Conservation (phyloP, 1,140 invertebrate genomes). For the Phocides pigmalion region DNA sequence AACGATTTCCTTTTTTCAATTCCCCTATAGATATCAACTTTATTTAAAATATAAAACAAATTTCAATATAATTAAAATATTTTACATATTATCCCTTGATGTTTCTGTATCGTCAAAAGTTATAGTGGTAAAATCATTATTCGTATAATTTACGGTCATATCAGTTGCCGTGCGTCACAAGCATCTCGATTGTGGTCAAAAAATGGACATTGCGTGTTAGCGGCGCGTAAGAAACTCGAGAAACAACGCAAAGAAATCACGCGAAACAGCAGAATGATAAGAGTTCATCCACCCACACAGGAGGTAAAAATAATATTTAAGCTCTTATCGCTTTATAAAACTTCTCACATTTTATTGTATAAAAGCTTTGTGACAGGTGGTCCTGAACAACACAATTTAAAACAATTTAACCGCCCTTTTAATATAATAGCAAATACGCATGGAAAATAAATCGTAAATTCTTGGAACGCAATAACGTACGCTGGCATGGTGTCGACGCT, state of each 20-base stretch:
- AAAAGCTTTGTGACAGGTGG: neutral
- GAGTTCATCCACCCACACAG: constrained; percentile 19
- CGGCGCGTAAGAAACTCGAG: constrained; percentile 10
- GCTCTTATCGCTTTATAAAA: neutral
- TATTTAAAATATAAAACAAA: too few relatives aligned
- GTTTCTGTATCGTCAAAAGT: too few relatives aligned
- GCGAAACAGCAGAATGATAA: constrained; percentile 26
- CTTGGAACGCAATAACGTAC: too few relatives aligned
- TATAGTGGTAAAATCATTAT: too few relatives aligned
- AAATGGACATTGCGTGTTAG: constrained; percentile 13
- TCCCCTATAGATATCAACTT: too few relatives aligned
- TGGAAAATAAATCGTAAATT: too few relatives aligned
- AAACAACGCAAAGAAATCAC: constrained; percentile 21
- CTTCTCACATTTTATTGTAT: neutral
- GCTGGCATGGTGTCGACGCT: too few relatives aligned
- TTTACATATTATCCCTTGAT: too few relatives aligned
- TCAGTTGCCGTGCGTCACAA: too few relatives aligned
- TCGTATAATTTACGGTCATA: too few relatives aligned
- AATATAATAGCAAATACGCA: neutral
- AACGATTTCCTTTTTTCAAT: too few relatives aligned
- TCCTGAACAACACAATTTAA: neutral
- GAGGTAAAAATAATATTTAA: constrained; percentile 2
- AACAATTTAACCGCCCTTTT: neutral
- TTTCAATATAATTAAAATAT: too few relatives aligned
- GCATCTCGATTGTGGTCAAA: neutral